Conservation (phyloP, 2,113 vertebrate species). For the Andinoacara biseriatus region DNA sequence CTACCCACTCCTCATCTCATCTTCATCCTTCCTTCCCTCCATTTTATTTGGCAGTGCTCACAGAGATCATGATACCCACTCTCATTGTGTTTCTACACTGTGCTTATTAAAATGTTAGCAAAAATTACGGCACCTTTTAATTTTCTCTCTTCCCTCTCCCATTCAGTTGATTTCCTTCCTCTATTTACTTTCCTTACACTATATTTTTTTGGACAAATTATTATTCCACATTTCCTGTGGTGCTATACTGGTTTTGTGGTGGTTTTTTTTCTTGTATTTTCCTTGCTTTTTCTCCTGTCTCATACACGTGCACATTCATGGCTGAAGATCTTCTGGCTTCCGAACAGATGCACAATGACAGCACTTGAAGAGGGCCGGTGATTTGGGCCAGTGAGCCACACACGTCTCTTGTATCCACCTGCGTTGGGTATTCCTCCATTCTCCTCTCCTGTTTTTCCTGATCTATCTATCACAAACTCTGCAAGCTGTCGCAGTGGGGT, state of each 20-base stretch:
- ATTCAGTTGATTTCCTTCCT: not conserved
- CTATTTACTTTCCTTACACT: not conserved
- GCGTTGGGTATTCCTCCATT: slow-evolving; percentile 45
- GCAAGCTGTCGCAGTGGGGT: slow-evolving; percentile 66
- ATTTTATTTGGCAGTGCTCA: slow-evolving; percentile 36
- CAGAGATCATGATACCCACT: slow-evolving; percentile 22
- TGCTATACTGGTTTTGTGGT: not conserved
- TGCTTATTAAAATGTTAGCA: not conserved
- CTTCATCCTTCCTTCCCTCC: slow-evolving; percentile 39
- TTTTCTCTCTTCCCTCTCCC: not conserved
- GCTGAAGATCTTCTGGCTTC: slow-evolving; percentile 32
- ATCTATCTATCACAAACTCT: slow-evolving; percentile 75
- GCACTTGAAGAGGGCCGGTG: slow-evolving; percentile 65
- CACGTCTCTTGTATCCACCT: slow-evolving; percentile 62
- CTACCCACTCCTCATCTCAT: slow-evolving; percentile 45
- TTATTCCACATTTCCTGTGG: not conserved
- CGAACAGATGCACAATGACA: slow-evolving; percentile 77
- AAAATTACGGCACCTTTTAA: not conserved
- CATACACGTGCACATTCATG: slow-evolving; percentile 17
- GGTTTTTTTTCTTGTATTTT: not conserved
- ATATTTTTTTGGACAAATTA: not conserved
- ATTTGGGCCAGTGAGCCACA: slow-evolving; percentile 76
- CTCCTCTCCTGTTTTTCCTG: slow-evolving; percentile 40
- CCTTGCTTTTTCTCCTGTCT: not conserved
- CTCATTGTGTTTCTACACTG: not conserved